Evolutionary conservation across 1,140 invertebrate species (phyloP).

Genomic region (Aporrectodea caliginosa): DNA sequence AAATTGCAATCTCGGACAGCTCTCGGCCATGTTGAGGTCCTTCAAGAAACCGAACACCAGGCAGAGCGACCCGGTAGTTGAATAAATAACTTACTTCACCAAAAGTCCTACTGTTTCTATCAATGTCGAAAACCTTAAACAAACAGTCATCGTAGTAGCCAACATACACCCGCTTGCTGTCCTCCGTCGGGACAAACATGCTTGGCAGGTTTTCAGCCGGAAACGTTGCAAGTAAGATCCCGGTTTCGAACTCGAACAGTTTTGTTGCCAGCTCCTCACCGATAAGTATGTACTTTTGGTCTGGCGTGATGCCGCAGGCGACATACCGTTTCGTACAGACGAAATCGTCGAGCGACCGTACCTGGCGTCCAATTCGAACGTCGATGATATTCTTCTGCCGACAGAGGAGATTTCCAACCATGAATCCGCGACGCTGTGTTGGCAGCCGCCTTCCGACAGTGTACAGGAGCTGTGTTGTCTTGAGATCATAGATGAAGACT

Average conservation of each 20-base stretch:
- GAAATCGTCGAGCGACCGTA: conserved; percentile 25
- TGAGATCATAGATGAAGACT: conserved; percentile 29
- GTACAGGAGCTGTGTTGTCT: conserved; percentile 24
- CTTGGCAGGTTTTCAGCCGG: conserved; percentile 23
- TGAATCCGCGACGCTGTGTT: conserved; percentile 20
- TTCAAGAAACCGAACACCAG: conserved; percentile 13
- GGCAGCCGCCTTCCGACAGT: conserved; percentile 18
- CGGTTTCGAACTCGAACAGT: conserved; percentile 23
- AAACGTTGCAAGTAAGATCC: conserved; percentile 6
- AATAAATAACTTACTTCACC: conserved; percentile 15
- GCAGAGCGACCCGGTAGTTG: conserved; percentile 17
- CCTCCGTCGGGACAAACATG: conserved; percentile 23
- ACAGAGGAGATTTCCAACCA: conserved; percentile 26
- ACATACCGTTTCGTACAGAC: conserved; percentile 24
- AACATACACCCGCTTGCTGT: conserved; percentile 28
- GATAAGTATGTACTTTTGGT: conserved; percentile 31
- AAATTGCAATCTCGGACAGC: conserved; percentile 28
- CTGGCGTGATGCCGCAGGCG: conserved; percentile 30
- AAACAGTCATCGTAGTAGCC: conserved; percentile 32
- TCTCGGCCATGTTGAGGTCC: conserved; percentile 18
- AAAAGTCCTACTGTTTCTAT: conserved; percentile 20
- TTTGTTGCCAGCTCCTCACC: conserved; percentile 22
- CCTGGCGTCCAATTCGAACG: conserved; percentile 13
- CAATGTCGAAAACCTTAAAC: conserved; percentile 31
- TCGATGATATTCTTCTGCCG: conserved; percentile 34